Evolutionary conservation across 2,888 invertebrate species (phyloP).

Genomic region (Glyphotaelius pellucidus): DNA sequence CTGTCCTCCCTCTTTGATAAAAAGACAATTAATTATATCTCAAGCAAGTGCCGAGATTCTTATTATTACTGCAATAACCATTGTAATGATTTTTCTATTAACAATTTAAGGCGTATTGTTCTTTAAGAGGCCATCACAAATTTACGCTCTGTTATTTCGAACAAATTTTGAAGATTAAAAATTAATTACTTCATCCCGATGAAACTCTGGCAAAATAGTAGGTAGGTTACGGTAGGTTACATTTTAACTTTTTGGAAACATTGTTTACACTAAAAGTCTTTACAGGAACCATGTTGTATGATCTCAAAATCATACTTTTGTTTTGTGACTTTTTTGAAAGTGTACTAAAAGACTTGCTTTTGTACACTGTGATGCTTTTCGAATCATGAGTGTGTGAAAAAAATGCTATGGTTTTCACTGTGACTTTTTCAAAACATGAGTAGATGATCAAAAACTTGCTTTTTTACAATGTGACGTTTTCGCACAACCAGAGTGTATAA

Average conservation of each 20-base stretch:
- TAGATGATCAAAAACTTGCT: too few species aligned
- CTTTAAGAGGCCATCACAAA: not conserved
- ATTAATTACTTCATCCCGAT: not conserved
- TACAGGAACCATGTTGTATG: too few species aligned
- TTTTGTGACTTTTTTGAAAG: not conserved
- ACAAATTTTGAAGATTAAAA: not conserved
- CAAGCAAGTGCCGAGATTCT: not conserved
- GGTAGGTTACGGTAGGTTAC: too few species aligned
- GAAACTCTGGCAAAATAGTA: not conserved
- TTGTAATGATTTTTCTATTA: not conserved
- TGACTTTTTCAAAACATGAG: not conserved
- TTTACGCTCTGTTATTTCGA: not conserved
- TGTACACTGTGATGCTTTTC: not conserved
- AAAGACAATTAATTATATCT: slow-evolving; percentile 19
- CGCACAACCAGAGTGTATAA: too few species aligned
- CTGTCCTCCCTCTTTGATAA: not conserved
- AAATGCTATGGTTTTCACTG: not conserved
- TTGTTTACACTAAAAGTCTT: too few species aligned
- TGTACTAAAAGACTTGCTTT: not conserved
- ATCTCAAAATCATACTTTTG: not conserved
- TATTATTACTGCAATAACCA: not conserved
- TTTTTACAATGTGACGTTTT: too few species aligned
- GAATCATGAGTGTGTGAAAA: not conserved
- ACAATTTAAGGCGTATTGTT: not conserved
- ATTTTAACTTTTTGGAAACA: too few species aligned